Evolutionary conservation across 2,113 vertebrate genomes (phyloP).

Genomic region (Brevimyrus niger): DNA sequence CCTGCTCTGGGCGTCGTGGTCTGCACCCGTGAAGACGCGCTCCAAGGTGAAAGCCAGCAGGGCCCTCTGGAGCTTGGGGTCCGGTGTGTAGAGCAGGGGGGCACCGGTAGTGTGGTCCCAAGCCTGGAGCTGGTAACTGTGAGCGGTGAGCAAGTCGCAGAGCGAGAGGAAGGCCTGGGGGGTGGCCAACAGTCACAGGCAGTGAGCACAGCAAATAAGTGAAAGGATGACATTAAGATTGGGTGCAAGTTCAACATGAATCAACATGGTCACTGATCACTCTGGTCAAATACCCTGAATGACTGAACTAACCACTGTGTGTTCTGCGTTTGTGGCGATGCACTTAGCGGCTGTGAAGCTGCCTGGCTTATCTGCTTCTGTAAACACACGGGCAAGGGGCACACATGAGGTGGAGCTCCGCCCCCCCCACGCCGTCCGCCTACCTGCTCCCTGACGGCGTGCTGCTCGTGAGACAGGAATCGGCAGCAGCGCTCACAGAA

Average conservation of each 20-base stretch:
- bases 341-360: neutral
- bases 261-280: neutral
- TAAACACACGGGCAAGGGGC: too few relatives aligned
- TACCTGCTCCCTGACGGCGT: conserved; percentile 71
- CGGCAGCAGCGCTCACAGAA: conserved; percentile 65
- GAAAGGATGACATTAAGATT: neutral
- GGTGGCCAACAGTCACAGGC: neutral
- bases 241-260: neutral
- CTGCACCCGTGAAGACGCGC: conserved; percentile 59
- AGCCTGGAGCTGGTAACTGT: conserved; percentile 66
- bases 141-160: conserved; percentile 74
- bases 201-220: neutral
- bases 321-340: neutral
- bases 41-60: conserved; percentile 64
- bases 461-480: conserved; percentile 61
- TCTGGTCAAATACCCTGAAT: neutral
- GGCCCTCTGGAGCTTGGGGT: conserved; percentile 68
- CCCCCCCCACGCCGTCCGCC: neutral
- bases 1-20: conserved; percentile 49
- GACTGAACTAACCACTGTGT: neutral
- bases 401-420: too few relatives aligned
- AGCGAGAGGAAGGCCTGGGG: conserved; percentile 72
- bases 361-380: neutral
- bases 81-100: conserved; percentile 63
- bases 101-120: conserved; percentile 46